Evolutionary conservation across 2,888 invertebrate species (phyloP).

Genomic region (Melinopterus prodromus): DNA sequence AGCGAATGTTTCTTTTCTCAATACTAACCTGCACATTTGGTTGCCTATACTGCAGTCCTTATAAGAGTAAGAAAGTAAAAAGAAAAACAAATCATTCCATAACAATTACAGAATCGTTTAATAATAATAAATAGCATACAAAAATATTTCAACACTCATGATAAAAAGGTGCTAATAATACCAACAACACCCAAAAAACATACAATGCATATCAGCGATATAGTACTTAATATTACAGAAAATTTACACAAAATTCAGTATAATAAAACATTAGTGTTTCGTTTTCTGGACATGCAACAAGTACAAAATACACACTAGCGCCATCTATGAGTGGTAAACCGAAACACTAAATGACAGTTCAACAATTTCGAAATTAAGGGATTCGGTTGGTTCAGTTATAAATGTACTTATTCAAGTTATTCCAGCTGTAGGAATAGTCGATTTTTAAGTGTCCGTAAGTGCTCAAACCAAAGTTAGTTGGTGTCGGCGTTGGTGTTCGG

Average conservation of each 20-base stretch:
- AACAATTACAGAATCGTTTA: not conserved
- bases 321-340: not conserved
- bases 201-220: too few relatives aligned
- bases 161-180: not conserved
- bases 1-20: too few relatives aligned
- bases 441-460: constrained; percentile 82
- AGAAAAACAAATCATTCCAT: not conserved
- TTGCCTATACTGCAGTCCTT: too few relatives aligned
- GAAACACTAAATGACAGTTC: not conserved
- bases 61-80: not conserved
- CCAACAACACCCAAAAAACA: not conserved
- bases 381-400: constrained; percentile 45
- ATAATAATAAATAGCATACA: not conserved
- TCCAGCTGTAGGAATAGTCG: constrained; percentile 85
- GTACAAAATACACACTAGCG: not conserved
- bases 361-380: not conserved
- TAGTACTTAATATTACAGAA: too few relatives aligned
- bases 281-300: too few relatives aligned
- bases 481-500: constrained; percentile 61
- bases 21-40: too few relatives aligned
- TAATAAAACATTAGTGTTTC: too few relatives aligned
- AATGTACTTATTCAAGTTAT: constrained; percentile 79
- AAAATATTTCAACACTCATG: not conserved
- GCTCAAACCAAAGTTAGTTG: constrained; percentile 75
- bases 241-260: too few relatives aligned